These are phyloP conservation scores for Trididemnum miniatum DNA, from an alignment of 23 tunicate genomes.

Conservation along the genomic window DNA sequence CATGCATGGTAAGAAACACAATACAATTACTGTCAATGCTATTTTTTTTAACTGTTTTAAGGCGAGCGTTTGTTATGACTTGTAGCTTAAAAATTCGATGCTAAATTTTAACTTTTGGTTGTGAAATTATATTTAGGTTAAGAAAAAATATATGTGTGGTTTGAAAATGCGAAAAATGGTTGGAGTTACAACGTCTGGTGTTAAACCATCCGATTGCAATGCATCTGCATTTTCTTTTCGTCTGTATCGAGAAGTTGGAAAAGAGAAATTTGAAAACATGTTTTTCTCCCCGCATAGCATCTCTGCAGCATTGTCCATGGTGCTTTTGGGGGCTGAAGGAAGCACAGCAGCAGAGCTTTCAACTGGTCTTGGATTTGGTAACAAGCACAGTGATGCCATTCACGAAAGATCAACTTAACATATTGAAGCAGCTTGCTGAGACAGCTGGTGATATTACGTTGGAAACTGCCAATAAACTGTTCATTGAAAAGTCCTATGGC, in stretches of 20 bases:
- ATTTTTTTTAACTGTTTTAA: no score
- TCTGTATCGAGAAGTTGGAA: not conserved
- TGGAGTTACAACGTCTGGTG: no score
- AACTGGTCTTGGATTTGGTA: not conserved
- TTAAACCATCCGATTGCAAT: not conserved
- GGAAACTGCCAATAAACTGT: conserved; percentile 43
- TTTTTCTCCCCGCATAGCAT: conserved; percentile 65
- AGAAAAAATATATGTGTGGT: no score
- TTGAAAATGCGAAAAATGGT: no score
- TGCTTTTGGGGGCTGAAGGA: conserved; percentile 39
- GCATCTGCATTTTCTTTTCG: not conserved
- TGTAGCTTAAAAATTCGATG: no score
- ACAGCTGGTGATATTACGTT: not conserved
- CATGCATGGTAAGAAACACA: no score
- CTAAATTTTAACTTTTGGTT: no score
- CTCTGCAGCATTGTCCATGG: conserved; percentile 35
- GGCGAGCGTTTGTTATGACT: no score
- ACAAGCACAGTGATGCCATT: not conserved
- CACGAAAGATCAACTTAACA: not conserved
- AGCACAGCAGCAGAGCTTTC: conserved; percentile 26
- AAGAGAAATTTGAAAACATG: conserved; percentile 7
- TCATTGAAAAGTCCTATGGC: conserved; percentile 35
- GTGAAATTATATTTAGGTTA: no score
- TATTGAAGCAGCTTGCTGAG: not conserved
- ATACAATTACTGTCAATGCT: no score